These are phyloP conservation scores for Dipodomys ordii DNA, from an alignment of 2,113 vertebrate genomes.

Conservation along the genomic window DNA sequence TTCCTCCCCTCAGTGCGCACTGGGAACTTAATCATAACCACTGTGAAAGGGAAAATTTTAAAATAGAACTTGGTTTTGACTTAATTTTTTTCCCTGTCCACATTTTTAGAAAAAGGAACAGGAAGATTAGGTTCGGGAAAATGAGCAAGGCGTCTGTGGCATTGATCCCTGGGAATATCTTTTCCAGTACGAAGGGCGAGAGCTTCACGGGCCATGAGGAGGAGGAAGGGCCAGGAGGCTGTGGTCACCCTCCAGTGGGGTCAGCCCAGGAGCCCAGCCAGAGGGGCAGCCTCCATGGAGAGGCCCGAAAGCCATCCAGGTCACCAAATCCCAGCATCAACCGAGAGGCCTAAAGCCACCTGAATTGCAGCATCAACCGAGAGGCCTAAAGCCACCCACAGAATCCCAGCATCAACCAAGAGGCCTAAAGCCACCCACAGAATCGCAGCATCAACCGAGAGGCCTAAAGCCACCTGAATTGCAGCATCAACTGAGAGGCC, in stretches of 20 bases:
- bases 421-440: too few relatives aligned
- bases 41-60: not conserved
- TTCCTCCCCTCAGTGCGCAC: not conserved
- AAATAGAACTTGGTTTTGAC: not conserved
- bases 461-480: too few relatives aligned
- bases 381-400: too few relatives aligned
- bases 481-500: not conserved
- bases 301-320: too few relatives aligned
- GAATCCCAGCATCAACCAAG: too few relatives aligned
- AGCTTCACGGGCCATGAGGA: fast-evolving
- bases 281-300: not conserved
- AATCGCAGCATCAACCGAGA: too few relatives aligned
- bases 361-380: too few relatives aligned
- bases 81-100: not conserved
- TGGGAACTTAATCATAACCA: not conserved
- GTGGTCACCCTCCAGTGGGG: too few relatives aligned
- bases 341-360: too few relatives aligned
- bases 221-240: too few relatives aligned
- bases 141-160: not conserved
- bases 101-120: not conserved
- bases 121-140: not conserved
- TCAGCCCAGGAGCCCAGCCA: not conserved
- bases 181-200: fast-evolving
- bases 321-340: too few relatives aligned
- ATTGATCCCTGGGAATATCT: fast-evolving